These are phyloP conservation scores for Haliaeetus leucogaster DNA, from an alignment of 2,113 vertebrate genomes.

Conservation along the genomic window DNA sequence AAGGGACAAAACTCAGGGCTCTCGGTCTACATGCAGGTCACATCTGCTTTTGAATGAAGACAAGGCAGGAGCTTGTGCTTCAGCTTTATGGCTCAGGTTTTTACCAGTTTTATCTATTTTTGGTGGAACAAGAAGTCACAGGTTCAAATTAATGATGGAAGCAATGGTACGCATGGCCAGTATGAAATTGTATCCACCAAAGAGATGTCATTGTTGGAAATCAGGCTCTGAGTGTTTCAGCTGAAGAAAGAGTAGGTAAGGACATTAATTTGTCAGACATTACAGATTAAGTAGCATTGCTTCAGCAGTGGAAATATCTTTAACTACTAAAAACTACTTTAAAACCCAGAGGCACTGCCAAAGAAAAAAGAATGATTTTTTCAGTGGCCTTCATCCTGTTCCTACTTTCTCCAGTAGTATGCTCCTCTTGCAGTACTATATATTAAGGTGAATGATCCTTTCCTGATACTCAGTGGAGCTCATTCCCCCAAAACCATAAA, in stretches of 20 bases:
- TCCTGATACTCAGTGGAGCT: neutral
- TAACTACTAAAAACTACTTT: neutral
- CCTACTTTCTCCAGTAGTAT: neutral
- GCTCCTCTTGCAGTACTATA: neutral
- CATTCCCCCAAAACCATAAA: neutral
- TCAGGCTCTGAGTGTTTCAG: neutral
- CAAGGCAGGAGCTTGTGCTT: neutral
- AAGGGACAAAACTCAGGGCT: neutral
- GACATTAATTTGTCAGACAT: neutral
- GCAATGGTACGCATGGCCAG: rapidly evolving
- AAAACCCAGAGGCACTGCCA: neutral
- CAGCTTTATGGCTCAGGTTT: neutral
- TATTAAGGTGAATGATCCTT: neutral
- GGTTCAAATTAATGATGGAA: neutral
- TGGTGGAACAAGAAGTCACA: neutral
- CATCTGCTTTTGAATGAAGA: neutral
- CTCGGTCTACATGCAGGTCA: rapidly evolving
- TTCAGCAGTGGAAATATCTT: neutral
- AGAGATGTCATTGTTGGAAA: neutral
- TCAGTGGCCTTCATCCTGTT: neutral
- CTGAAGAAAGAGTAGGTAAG: neutral
- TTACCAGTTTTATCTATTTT: neutral
- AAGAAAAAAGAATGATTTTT: neutral
- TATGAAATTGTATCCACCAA: neutral
- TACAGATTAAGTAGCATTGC: neutral